Conservation (phyloP, 2,113 vertebrate species). For the Polypterus bichir region DNA sequence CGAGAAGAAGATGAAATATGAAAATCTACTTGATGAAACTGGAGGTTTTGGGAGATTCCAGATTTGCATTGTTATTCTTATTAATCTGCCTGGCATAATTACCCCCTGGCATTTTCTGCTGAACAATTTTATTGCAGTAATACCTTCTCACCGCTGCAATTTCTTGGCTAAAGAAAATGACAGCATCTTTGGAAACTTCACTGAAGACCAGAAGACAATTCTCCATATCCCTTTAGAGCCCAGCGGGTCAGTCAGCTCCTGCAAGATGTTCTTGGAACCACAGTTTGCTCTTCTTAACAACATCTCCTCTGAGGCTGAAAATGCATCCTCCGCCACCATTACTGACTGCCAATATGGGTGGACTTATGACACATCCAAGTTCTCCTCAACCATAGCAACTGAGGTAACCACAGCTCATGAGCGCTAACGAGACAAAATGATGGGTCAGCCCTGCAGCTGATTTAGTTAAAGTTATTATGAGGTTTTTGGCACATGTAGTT, state of each 20-base stretch:
- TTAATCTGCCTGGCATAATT: slow-evolving; percentile 54
- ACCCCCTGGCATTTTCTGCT: slow-evolving; percentile 74
- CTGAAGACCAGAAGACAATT: slow-evolving; percentile 36
- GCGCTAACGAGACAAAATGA: no score
- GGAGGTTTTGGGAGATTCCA: slow-evolving; percentile 69
- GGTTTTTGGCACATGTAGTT: no score
- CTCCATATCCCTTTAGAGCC: slow-evolving; percentile 46
- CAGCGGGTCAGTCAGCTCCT: slow-evolving; percentile 55
- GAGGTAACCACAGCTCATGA: slow-evolving; percentile 46
- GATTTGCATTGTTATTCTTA: slow-evolving; percentile 31
- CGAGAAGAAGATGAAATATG: slow-evolving; percentile 54
- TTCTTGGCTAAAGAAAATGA: slow-evolving; percentile 38
- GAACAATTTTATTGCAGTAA: slow-evolving; percentile 63
- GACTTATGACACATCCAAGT: slow-evolving; percentile 60
- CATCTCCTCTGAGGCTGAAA: slow-evolving; percentile 30
- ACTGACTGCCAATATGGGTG: slow-evolving; percentile 63
- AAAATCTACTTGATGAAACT: slow-evolving; percentile 52
- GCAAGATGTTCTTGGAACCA: slow-evolving; percentile 53
- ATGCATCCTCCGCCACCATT: slow-evolving; percentile 15
- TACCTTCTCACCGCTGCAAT: slow-evolving; percentile 63
- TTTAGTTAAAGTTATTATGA: no score
- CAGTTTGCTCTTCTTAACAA: slow-evolving; percentile 57
- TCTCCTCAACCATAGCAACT: slow-evolving; percentile 65
- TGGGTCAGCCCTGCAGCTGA: no score
- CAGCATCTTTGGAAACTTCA: slow-evolving; percentile 49